These are phyloP conservation scores for Zapornia atra DNA, from an alignment of 2,113 vertebrate genomes.

Conservation along the genomic window DNA sequence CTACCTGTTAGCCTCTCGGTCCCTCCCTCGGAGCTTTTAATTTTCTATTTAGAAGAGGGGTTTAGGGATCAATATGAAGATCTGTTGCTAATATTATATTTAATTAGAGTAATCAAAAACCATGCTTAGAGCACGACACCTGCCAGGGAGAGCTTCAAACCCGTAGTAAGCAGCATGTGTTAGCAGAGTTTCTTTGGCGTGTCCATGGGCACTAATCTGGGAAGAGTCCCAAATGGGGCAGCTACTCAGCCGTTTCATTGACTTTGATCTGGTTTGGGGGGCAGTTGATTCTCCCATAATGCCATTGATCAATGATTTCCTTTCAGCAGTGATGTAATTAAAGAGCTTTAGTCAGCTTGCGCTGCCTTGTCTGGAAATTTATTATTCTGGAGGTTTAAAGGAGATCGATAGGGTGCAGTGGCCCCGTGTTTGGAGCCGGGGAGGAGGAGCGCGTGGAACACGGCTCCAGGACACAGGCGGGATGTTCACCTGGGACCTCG, in stretches of 20 bases:
- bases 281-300: conserved; percentile 87
- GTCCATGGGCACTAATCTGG: conserved; percentile 76
- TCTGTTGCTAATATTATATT: conserved; percentile 81
- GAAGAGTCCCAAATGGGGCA: conserved; percentile 75
- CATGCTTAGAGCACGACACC: conserved; percentile 76
- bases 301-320: conserved; percentile 90
- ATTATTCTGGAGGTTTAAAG: conserved; percentile 82
- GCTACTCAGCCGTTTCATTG: conserved; percentile 81
- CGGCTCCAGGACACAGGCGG: conserved; percentile 66
- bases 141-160: conserved; percentile 76
- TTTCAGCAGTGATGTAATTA: conserved; percentile 92
- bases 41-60: conserved; percentile 71
- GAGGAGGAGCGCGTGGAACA: conserved; percentile 20
- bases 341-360: conserved; percentile 81
- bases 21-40: conserved; percentile 60
- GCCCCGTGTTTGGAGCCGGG: conserved; percentile 59
- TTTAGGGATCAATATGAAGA: conserved; percentile 77
- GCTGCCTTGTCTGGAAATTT: conserved; percentile 79
- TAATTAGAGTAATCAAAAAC: conserved; percentile 84
- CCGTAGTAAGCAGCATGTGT: conserved; percentile 63
- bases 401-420: conserved; percentile 83
- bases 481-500: conserved; percentile 70
- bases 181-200: conserved; percentile 29
- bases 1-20: conserved; percentile 40
- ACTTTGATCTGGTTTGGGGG: conserved; percentile 87